These are phyloP conservation scores for Callitettix versicolor DNA, from an alignment of 1,140 invertebrate genomes.

Conservation along the genomic window DNA sequence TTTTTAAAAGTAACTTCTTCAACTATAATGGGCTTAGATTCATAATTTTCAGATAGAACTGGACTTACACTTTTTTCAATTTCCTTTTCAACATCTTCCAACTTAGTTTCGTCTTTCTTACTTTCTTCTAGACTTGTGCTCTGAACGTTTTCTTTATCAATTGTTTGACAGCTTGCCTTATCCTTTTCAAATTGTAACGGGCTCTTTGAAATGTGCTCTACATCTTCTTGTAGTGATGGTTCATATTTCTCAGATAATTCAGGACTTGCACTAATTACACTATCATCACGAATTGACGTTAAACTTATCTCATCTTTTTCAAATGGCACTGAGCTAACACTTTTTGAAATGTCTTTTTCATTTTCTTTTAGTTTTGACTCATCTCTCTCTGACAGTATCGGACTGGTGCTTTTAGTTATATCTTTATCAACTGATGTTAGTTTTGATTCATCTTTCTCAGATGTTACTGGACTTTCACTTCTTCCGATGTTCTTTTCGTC, in stretches of 20 bases:
- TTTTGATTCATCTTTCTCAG: slow-evolving; percentile 8
- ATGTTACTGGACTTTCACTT: slow-evolving; percentile 4
- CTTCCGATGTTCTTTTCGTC: neutral
- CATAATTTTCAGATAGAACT: neutral
- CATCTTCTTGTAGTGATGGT: neutral
- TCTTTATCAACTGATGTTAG: neutral
- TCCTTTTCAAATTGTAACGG: no score
- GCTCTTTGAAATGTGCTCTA: no score
- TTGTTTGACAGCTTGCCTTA: neutral
- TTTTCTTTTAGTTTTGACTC: slow-evolving; percentile 13
- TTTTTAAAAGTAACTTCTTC: neutral
- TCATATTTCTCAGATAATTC: neutral
- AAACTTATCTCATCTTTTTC: neutral
- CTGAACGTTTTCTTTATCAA: neutral
- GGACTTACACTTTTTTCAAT: neutral
- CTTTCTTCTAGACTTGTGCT: neutral
- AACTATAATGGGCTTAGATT: no score
- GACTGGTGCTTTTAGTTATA: no score
- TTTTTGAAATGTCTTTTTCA: slow-evolving; percentile 15
- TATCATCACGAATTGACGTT: neutral
- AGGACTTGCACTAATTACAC: no score
- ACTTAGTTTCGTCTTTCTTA: neutral
- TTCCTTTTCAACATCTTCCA: neutral
- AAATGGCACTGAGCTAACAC: slow-evolving; percentile 2
- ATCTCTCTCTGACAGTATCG: no score